Evolutionary conservation across 2,888 invertebrate species (phyloP).

Genomic region (Catocala nupta): DNA sequence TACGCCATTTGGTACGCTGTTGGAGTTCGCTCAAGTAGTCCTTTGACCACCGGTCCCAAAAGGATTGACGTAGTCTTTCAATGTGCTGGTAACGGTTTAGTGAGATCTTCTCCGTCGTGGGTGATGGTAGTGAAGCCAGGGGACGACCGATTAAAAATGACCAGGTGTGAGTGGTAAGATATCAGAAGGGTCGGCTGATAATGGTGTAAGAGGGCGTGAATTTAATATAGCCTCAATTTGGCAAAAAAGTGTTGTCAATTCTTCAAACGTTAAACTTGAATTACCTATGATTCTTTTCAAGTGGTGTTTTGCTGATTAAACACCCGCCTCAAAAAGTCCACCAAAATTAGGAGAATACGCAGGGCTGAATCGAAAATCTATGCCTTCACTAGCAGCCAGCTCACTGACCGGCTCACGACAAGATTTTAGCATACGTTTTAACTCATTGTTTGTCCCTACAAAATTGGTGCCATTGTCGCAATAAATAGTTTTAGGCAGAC

Average conservation of each 20-base stretch:
- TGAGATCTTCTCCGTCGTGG: neutral
- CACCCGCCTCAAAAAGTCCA: slow-evolving; percentile 21
- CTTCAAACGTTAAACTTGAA: slow-evolving; percentile 5
- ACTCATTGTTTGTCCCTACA: slow-evolving; percentile 13
- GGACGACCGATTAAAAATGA: slow-evolving; percentile 20
- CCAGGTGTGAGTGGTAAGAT: slow-evolving; percentile 13
- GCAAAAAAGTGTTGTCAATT: slow-evolving; percentile 3
- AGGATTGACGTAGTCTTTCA: slow-evolving; percentile 20
- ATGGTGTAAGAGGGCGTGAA: slow-evolving; percentile 6
- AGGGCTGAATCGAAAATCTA: slow-evolving; percentile 17
- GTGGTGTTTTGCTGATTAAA: slow-evolving; percentile 20
- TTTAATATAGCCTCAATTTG: slow-evolving; percentile 15
- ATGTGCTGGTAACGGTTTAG: slow-evolving; percentile 25
- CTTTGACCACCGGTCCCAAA: slow-evolving; percentile 30
- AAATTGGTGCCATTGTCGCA: slow-evolving; percentile 19
- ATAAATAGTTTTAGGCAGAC: slow-evolving; percentile 10
- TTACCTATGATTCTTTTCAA: slow-evolving; percentile 1
- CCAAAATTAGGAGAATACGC: slow-evolving; percentile 22
- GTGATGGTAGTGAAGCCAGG: slow-evolving; percentile 12
- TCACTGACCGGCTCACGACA: neutral
- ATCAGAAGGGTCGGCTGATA: neutral
- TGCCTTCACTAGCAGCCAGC: slow-evolving; percentile 2
- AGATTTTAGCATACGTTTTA: neutral
- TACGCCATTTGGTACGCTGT: slow-evolving; percentile 49
- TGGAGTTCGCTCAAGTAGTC: slow-evolving; percentile 48